Evolutionary conservation across 2,888 invertebrate species (phyloP), one percentile per base, ranked within the genome.

Genomic region (Galerucella nymphaeae): DNA sequence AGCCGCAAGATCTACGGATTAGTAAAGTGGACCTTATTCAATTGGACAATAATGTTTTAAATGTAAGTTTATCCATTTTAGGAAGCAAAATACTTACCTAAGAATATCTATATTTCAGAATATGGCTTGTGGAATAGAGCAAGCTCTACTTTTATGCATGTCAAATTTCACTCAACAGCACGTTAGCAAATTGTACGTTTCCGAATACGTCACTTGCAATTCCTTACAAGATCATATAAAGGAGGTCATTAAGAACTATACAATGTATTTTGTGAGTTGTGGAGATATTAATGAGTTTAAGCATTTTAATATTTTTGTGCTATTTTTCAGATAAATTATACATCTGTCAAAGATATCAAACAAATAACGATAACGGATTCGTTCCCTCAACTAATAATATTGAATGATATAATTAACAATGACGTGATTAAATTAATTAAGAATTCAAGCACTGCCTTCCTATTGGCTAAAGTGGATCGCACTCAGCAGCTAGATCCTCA

Each of bases 1-100:
- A 80, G n/a, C 67, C n/a, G 14, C 11, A 82, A 80, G 71, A 76
- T 78, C 23, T 77, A 82, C n/a, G 82, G 80, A 42, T 81, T 23
- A 82, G 85, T 72, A 80, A 82, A 3, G 62, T 83, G n/a, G 85
- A 86, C 45, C 83, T 83, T 62, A 77, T 83, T 8, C 82, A 84
- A 10, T 79, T 85, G 30, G 76, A 66, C 6, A 78, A 78, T 45
- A 66, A 30, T 41, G 65, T 66, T n/a, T 78, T 76, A 66, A 58
- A 76, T 6, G 83, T 83, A 77, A 80, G 79, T 62, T 18, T 66
- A 30, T 53, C 55, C 10, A 42, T 11, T 62, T 64, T 8, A 59
- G 16, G n/a, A 20, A 55, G 13, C 11, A n/a, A 45, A 0, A 58
- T 59, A 23, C 8, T 16, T 14, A 50, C 20, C 14, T 11, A 45